Percentiles rank a stretch among this genome's conserved stretches.
Evolutionary conservation across 2,797 vertebrate genomes (phyloP).

Genomic region (Thunnus albacares): DNA sequence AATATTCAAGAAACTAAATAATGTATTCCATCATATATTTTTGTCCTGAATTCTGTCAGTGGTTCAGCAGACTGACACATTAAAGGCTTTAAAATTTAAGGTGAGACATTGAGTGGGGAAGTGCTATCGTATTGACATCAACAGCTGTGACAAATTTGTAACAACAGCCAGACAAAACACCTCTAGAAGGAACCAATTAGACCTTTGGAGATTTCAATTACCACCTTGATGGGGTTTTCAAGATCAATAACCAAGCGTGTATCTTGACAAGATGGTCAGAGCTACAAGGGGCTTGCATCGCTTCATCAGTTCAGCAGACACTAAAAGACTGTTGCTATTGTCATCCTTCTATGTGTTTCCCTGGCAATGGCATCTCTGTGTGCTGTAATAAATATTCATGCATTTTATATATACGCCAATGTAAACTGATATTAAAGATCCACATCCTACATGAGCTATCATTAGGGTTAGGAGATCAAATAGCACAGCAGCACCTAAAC

Average conservation of each 20-base stretch:
- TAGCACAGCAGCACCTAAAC: conserved; percentile 58
- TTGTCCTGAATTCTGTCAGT: not conserved
- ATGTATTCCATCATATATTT: too few relatives aligned
- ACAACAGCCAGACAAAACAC: conserved; percentile 53
- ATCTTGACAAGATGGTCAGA: conserved; percentile 58
- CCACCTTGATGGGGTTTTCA: conserved; percentile 71
- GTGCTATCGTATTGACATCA: conserved; percentile 36
- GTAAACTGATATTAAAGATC: conserved; percentile 60
- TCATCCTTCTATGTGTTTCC: conserved; percentile 41
- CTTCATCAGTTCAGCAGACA: conserved; percentile 40
- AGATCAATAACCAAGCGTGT: conserved; percentile 75
- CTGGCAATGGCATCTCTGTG: conserved; percentile 25
- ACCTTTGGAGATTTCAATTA: conserved; percentile 83
- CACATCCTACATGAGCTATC: conserved; percentile 50
- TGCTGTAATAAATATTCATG: conserved; percentile 71
- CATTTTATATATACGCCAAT: conserved; percentile 24
- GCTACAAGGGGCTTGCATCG: conserved; percentile 16
- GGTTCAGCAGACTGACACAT: not conserved
- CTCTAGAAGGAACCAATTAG: conserved; percentile 75
- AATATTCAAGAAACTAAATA: conserved; percentile 1
- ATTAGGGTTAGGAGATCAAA: conserved; percentile 71
- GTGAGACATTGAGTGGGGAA: conserved; percentile 3
- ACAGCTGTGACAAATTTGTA: conserved; percentile 60
- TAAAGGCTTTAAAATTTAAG: conserved; percentile 20
- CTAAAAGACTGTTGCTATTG: conserved; percentile 16